Base-by-base conservation (phyloP, 2,113 vertebrate species). In the Lagenorhynchus albirostris region DNA sequence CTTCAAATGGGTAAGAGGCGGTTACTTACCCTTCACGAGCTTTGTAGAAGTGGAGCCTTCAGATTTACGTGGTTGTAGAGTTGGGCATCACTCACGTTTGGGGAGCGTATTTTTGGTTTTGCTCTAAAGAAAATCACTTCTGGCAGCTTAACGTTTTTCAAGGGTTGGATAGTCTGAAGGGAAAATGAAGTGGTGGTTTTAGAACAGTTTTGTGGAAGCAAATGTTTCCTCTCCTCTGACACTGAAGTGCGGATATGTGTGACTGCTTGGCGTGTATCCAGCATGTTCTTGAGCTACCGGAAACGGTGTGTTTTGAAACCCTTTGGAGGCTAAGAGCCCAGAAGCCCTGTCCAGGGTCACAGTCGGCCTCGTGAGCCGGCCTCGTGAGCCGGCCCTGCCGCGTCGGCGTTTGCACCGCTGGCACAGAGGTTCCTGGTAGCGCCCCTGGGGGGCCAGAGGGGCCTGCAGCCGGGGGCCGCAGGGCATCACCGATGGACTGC, bases 101-200 rank as follows among this genome's bases (percentile, higher is more conserved):
- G n/a, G n/a, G 18, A 85, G 33, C 44, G 3, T 89, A 47, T 68
- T 98, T 97, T 68, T 83, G 91, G 21, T 70, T 97, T 85, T 94
- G 25, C 67, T 96, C 92, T 97, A 87, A 50, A 55, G 55, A 88
- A 87, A 17, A 73, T 84, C 67, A 12, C 50, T 95, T 97, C 29
- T 97, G 96, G 79, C 44, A 0, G 82, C 29, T 97, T 91, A 29
- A 71, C 96, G 90, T 94, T 97, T 85, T 86, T 98, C 94, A 97
- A 97, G 20, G 96, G 3, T 95, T 95, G 89, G 97, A 95, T 79
- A 96, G 89, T 94, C 91, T 97, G 93, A 94, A 92, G 96, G 95
- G 94, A 95, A 95, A 68, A 92, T 97, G 97, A 77, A 92, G 77
- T 95, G 44, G 58, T 76, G 91, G 8, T 33, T 76, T 13, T 3